phyloP scores from a whole-genome alignment of 2,888 invertebrate species.

The Eurytoma adleriae region DNA sequence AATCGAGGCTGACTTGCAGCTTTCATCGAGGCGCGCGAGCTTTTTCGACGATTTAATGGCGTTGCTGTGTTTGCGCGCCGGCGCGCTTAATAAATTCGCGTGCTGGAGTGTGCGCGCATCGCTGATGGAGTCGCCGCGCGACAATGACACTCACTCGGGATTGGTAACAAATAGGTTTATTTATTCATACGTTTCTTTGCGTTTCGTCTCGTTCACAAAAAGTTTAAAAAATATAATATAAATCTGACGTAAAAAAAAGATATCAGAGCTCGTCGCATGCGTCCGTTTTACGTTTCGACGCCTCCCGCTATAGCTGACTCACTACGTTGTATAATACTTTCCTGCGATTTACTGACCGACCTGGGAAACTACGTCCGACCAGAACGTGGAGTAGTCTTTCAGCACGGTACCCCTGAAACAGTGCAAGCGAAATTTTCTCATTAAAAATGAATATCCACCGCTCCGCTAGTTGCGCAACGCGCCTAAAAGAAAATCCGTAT shows the following conservation, averaged over 20 bases:
- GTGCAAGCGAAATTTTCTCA: constrained; percentile 41
- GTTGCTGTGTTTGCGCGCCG: neutral
- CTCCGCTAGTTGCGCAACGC: too few species aligned
- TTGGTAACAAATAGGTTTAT: constrained; percentile 13
- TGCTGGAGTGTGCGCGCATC: neutral
- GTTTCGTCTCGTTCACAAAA: too few species aligned
- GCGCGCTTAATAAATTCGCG: neutral
- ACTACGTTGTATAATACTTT: constrained; percentile 14
- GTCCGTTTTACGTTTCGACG: too few species aligned
- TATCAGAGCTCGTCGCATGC: neutral
- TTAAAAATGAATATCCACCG: too few species aligned
- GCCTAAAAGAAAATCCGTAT: too few species aligned
- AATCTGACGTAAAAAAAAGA: constrained; percentile 3
- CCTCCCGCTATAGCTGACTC: neutral
- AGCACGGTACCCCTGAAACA: constrained; percentile 85
- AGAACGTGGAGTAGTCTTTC: constrained; percentile 86
- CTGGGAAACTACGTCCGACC: constrained; percentile 78
- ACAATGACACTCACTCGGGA: neutral
- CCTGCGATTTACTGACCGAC: constrained; percentile 29
- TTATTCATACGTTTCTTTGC: neutral
- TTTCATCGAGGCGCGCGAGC: neutral
- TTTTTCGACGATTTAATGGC: constrained; percentile 3
- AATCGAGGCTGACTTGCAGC: constrained; percentile 4
- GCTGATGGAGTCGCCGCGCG: neutral
- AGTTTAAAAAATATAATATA: constrained; percentile 5